Base-by-base conservation (phyloP, 2,113 vertebrate species). In the Gila orcuttii region DNA sequence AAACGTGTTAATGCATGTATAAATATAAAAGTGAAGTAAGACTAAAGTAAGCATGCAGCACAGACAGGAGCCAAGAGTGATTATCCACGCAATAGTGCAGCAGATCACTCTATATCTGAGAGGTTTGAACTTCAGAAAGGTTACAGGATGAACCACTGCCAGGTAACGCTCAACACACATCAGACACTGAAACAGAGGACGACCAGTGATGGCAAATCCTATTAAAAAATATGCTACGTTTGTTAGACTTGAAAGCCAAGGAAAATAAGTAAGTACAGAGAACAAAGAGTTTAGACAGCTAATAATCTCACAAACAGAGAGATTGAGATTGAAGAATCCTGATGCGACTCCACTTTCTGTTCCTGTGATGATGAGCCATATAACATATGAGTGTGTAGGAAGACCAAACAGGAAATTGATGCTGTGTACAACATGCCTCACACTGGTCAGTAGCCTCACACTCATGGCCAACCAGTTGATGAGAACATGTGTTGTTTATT, bases 281-380 rank as follows among this genome's bases (percentile, higher is more conserved):
- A 78, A 36, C 50, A 78, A 23, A 12, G 45, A 15, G 17, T 33
- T 21, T 3, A 78, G 45, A 55, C n/a, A 33, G 28, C 10, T 36
- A 19, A 25, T 7, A 33, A 78, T 78, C 75, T 78, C 75, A 57
- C 50, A 76, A 76, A 76, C 5, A 6, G 74, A 47, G 45, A 76
- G 25, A 76, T 28, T 76, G n/a, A 76, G 42, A 4, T 50, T 47
- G 45, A 52, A 76, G 12, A 76, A 50, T 15, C 50, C 74, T 15
- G 74, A 25, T 50, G 74, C 47, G 0, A 76, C n/a, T 19, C 45
- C 74, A 28, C n/a, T 64, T 64, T 25, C 60, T 28, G n/a, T 52
- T 76, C 45, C 45, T 28, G 45, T 50, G 74, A 76, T 1, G 6
- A 76, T 76, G 74, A 50, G n/a, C 42, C 47, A 76, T 50, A 76